Conservation (phyloP, 2,888 invertebrate species). For the Chloroclystis v-ata region DNA sequence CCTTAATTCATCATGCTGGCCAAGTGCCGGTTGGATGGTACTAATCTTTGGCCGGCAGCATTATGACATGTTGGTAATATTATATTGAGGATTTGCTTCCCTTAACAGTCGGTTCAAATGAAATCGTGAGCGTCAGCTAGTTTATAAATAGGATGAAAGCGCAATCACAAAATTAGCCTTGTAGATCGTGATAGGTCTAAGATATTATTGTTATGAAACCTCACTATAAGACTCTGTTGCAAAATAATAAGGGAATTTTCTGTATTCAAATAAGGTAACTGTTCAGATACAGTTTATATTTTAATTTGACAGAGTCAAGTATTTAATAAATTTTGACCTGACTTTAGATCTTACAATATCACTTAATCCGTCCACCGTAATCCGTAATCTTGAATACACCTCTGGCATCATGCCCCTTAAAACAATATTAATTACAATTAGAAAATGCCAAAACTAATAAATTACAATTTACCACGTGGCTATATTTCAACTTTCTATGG, state of each 20-base stretch:
- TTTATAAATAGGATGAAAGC: neutral
- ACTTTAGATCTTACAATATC: too few relatives aligned
- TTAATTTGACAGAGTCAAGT: too few relatives aligned
- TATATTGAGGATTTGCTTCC: too few relatives aligned
- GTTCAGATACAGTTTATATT: too few relatives aligned
- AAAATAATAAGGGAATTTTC: neutral
- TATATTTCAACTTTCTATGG: constrained; percentile 48
- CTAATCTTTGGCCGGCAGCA: too few relatives aligned
- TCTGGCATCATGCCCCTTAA: constrained; percentile 21
- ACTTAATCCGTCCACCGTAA: too few relatives aligned
- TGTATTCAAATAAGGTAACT: neutral
- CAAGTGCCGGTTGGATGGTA: too few relatives aligned
- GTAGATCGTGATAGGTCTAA: constrained; percentile 15
- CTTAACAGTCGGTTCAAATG: too few relatives aligned
- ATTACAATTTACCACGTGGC: constrained; percentile 18
- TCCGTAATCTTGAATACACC: constrained; percentile 6
- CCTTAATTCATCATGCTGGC: too few relatives aligned
- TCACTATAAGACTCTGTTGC: neutral
- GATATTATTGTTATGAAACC: constrained; percentile 13
- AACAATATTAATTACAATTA: constrained; percentile 20
- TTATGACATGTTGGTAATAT: too few relatives aligned
- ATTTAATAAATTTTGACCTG: too few relatives aligned
- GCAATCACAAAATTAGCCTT: constrained; percentile 8
- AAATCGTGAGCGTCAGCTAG: neutral
- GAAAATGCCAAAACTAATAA: constrained; percentile 20